A percentile compares a stretch with the other conserved stretches of the same genome.
phyloP scores from a whole-genome alignment of 1,140 invertebrate genomes.

The Pachypsylla venusta region DNA sequence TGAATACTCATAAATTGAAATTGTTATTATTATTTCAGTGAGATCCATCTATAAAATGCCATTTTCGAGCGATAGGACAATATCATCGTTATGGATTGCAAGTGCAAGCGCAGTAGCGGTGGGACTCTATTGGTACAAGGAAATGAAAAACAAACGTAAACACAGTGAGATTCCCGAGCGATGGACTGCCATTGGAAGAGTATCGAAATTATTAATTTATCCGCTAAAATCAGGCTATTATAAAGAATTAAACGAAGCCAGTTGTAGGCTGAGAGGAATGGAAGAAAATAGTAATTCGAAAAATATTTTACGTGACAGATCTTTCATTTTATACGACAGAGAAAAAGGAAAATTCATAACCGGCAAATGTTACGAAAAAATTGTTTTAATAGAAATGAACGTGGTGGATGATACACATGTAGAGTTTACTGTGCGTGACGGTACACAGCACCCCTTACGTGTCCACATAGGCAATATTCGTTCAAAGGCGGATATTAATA shows the following conservation, averaged over 20 bases:
- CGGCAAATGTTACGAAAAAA: background rate
- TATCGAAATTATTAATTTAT: conserved; percentile 29
- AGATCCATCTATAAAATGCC: background rate
- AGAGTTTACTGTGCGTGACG: background rate
- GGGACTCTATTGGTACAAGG: background rate
- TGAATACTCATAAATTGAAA: no score
- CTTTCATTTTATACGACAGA: background rate
- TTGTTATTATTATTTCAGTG: no score
- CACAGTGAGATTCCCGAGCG: background rate
- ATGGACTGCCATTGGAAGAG: conserved; percentile 22
- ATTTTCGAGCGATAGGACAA: background rate
- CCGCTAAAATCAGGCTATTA: conserved; percentile 31
- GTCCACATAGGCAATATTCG: background rate
- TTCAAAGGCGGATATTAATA: background rate
- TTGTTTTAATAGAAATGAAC: background rate
- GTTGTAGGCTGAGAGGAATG: conserved; percentile 29
- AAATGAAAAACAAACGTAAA: background rate
- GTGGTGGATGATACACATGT: background rate
- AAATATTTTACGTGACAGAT: background rate
- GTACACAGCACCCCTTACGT: background rate
- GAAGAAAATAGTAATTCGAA: background rate
- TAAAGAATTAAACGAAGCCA: conserved; percentile 22
- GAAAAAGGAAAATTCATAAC: background rate
- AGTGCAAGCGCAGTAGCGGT: background rate
- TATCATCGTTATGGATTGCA: background rate